Evolutionary conservation across 2,797 vertebrate genomes (phyloP).

Genomic region (Bryconaethiops microstoma): DNA sequence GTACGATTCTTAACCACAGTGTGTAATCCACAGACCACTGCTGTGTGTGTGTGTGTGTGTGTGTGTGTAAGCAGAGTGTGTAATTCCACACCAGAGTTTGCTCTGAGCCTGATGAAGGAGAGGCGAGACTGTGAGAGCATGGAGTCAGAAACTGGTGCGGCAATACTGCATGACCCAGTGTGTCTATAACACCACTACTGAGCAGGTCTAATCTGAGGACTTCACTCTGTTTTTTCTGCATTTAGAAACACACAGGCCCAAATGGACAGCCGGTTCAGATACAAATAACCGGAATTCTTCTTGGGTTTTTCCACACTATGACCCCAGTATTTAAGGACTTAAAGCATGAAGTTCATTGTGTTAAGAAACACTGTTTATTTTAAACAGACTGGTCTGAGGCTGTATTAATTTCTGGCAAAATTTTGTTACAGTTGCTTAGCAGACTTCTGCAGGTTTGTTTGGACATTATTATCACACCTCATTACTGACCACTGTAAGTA

Average conservation of each 20-base stretch:
- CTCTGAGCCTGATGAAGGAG: not conserved
- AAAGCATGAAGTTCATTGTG: too few species aligned
- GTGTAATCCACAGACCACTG: slow-evolving; percentile 37
- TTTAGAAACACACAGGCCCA: not conserved
- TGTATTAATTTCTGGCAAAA: too few species aligned
- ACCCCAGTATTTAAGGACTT: too few species aligned
- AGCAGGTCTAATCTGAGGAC: not conserved
- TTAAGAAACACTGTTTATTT: too few species aligned
- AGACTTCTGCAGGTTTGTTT: too few species aligned
- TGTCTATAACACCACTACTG: not conserved
- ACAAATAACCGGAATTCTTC: too few species aligned
- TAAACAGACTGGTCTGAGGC: too few species aligned
- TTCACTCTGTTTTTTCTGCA: not conserved
- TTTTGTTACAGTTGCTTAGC: too few species aligned
- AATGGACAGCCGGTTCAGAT: too few species aligned
- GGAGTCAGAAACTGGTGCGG: not conserved
- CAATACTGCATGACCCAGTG: not conserved
- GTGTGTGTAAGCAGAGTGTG: slow-evolving; percentile 34
- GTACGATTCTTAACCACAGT: slow-evolving; percentile 31
- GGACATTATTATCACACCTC: too few species aligned
- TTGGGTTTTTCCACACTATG: too few species aligned
- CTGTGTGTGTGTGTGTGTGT: not conserved
- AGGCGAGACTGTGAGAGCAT: not conserved
- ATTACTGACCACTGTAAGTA: too few species aligned
- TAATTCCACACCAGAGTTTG: slow-evolving; percentile 12